Evolutionary conservation across 2,797 vertebrate species (phyloP).

Genomic region (Oryzias sinensis): DNA sequence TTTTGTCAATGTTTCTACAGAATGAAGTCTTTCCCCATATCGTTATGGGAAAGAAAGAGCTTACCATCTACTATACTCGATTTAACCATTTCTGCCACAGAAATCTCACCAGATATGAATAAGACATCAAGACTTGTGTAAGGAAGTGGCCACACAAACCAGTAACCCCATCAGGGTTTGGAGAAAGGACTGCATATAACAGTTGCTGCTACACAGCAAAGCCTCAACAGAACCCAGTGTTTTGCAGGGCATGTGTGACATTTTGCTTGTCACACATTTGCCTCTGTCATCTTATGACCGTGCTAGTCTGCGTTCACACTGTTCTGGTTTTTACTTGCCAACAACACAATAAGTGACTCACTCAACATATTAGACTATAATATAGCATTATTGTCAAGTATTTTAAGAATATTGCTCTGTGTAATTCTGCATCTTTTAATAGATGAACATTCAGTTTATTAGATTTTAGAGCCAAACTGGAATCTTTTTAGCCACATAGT

Average conservation of each 20-base stretch:
- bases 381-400: background rate
- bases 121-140: conserved; percentile 5
- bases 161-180: conserved; percentile 15
- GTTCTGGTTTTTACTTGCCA: conserved; percentile 24
- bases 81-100: background rate
- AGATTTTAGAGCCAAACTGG: conserved; percentile 3
- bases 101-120: background rate
- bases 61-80: background rate
- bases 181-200: conserved; percentile 38
- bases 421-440: background rate
- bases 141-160: too few relatives aligned
- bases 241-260: conserved; percentile 65
- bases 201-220: conserved; percentile 53
- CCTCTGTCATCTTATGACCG: conserved; percentile 62
- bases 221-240: conserved; percentile 43
- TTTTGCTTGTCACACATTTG: conserved; percentile 68
- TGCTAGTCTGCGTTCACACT: conserved; percentile 55
- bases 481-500: conserved; percentile 43
- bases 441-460: background rate
- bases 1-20: too few relatives aligned
- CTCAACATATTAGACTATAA: background rate
- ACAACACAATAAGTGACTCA: conserved; percentile 13
- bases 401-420: background rate
- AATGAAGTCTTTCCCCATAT: too few relatives aligned
- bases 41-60: background rate